These are phyloP conservation scores for Prionace glauca DNA, from an alignment of 2,797 vertebrate species.

Conservation along the genomic window DNA sequence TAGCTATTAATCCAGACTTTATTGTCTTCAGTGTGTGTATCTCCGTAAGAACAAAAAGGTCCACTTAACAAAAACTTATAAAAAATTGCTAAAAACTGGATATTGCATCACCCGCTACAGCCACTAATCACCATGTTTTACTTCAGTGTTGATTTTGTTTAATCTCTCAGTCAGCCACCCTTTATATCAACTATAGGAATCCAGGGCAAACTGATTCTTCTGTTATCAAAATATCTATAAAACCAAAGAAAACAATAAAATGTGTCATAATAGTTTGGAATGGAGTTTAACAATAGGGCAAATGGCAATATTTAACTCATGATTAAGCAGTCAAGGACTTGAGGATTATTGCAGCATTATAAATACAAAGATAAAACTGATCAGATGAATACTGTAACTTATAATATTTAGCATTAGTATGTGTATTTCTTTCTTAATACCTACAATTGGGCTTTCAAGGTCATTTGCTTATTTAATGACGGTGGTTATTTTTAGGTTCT, in stretches of 20 bases:
- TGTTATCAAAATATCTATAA: background rate
- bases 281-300: background rate
- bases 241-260: background rate
- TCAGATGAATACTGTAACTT: background rate
- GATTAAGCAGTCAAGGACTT: background rate
- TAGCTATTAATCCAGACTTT: too few relatives aligned
- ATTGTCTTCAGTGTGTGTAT: background rate
- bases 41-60: background rate
- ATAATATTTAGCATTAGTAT: background rate
- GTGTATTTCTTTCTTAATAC: slow-evolving; percentile 26
- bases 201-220: background rate
- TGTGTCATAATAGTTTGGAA: background rate
- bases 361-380: background rate
- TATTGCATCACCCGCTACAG: background rate
- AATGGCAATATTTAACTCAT: slow-evolving; percentile 13
- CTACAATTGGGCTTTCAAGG: slow-evolving; percentile 30
- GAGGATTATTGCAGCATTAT: slow-evolving; percentile 19
- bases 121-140: background rate
- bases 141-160: slow-evolving; percentile 18
- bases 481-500: background rate
- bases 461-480: background rate
- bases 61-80: background rate
- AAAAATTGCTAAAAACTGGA: background rate
- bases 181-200: background rate
- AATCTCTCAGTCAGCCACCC: background rate